These are phyloP conservation scores for Cephalotes varians DNA, from an alignment of 2,888 invertebrate genomes.

Conservation along the genomic window DNA sequence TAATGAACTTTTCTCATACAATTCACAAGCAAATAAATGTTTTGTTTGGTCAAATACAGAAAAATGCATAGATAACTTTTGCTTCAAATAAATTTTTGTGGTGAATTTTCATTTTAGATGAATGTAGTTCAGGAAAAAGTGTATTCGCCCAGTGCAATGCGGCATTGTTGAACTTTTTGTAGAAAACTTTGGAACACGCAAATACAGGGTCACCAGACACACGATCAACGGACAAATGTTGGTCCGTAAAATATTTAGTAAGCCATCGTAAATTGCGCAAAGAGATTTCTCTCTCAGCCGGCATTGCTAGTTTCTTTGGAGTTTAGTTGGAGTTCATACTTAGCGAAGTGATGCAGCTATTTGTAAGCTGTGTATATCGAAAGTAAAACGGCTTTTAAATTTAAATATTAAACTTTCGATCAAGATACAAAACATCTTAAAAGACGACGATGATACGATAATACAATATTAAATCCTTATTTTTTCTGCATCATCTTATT, in stretches of 20 bases:
- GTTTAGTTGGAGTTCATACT: constrained; percentile 39
- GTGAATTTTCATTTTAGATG: not conserved
- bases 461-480: not conserved
- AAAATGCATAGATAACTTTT: not conserved
- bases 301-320: constrained; percentile 29
- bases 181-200: constrained; percentile 15
- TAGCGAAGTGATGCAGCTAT: constrained; percentile 21
- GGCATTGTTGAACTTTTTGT: constrained; percentile 19
- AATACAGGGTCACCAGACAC: constrained; percentile 12
- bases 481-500: not conserved
- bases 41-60: not conserved
- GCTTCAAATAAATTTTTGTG: not conserved
- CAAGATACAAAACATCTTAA: not conserved
- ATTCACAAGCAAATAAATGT: not conserved
- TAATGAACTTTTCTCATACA: not conserved
- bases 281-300: constrained; percentile 21
- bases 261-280: constrained; percentile 40
- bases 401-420: constrained; percentile 38
- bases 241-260: constrained; percentile 41
- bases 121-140: not conserved
- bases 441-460: constrained; percentile 8
- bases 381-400: constrained; percentile 41
- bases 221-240: constrained; percentile 43
- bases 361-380: constrained; percentile 25
- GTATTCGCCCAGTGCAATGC: not conserved